phyloP scores from a whole-genome alignment of 2,113 vertebrate species.

The Anseranas semipalmata region DNA sequence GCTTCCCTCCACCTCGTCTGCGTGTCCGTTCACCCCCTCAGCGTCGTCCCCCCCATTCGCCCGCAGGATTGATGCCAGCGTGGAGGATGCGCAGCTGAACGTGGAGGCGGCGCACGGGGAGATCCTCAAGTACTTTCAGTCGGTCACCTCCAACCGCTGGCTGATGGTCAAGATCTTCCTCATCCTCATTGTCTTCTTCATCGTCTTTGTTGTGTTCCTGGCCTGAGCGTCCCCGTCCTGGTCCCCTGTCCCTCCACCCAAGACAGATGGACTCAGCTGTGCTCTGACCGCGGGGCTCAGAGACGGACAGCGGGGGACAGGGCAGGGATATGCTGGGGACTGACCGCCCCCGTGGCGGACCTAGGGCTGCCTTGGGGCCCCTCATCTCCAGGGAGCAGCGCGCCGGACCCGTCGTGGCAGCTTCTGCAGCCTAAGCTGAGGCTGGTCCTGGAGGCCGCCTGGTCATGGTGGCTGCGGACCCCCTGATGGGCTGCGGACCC shows the following conservation, averaged over 20 bases:
- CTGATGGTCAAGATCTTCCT: slow-evolving; percentile 97
- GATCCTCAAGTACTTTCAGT: slow-evolving; percentile 96
- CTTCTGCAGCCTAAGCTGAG: neutral
- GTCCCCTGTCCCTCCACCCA: neutral
- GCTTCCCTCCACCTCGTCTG: no score
- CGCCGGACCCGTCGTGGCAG: neutral
- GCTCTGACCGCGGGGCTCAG: neutral
- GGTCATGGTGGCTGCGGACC: neutral
- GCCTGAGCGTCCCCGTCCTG: slow-evolving; percentile 74
- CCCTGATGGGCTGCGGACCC: no score
- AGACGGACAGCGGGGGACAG: neutral
- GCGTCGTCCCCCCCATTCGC: no score
- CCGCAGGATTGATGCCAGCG: slow-evolving; percentile 88
- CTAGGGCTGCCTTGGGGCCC: neutral
- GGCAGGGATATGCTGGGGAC: neutral
- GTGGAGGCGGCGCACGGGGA: slow-evolving; percentile 90
- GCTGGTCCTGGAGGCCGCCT: no score
- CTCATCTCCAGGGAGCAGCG: neutral
- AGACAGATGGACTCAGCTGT: neutral
- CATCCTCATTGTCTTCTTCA: slow-evolving; percentile 91
- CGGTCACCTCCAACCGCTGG: slow-evolving; percentile 93
- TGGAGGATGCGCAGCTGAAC: slow-evolving; percentile 91
- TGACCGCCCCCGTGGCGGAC: neutral
- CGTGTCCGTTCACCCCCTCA: neutral
- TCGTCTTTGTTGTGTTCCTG: slow-evolving; percentile 93